Percentiles rank a stretch among this genome's conserved stretches.
Conservation (phyloP, 2,888 invertebrate species). For the Pyrochroa serraticornis region DNA sequence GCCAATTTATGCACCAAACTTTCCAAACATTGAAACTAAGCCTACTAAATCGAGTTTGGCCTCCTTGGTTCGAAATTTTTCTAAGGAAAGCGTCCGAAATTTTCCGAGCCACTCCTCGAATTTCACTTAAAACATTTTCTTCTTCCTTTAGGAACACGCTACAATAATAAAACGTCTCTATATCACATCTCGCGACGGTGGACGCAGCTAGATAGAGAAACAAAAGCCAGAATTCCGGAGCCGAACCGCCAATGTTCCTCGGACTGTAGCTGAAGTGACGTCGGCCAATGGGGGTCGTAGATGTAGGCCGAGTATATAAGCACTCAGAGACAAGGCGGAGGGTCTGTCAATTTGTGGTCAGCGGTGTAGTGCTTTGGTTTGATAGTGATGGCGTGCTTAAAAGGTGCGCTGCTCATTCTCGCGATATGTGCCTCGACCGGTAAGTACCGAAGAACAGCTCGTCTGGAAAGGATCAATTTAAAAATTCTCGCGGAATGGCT, state of each 20-base stretch:
- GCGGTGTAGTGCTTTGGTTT: conserved; percentile 53
- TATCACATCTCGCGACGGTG: no score
- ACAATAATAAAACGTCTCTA: not conserved
- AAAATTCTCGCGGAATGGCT: no score
- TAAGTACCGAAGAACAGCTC: conserved; percentile 43
- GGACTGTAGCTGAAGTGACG: conserved; percentile 51
- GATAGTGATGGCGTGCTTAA: conserved; percentile 55
- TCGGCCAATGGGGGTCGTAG: conserved; percentile 54
- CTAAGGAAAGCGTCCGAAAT: no score
- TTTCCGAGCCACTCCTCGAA: no score
- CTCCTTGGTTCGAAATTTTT: no score
- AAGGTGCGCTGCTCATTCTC: conserved; percentile 51
- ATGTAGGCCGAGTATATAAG: conserved; percentile 59
- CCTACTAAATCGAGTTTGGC: no score
- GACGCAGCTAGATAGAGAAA: conserved; percentile 10
- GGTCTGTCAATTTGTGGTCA: conserved; percentile 56
- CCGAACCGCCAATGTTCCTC: conserved; percentile 50
- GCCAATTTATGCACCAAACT: no score
- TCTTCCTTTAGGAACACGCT: not conserved
- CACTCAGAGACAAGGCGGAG: conserved; percentile 51
- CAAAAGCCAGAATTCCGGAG: conserved; percentile 44
- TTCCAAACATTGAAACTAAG: no score
- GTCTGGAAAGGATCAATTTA: no score
- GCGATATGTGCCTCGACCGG: conserved; percentile 51
- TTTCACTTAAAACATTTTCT: no score